Conservation (phyloP, 2,888 invertebrate species). For the Eristalinus sepulchralis region DNA sequence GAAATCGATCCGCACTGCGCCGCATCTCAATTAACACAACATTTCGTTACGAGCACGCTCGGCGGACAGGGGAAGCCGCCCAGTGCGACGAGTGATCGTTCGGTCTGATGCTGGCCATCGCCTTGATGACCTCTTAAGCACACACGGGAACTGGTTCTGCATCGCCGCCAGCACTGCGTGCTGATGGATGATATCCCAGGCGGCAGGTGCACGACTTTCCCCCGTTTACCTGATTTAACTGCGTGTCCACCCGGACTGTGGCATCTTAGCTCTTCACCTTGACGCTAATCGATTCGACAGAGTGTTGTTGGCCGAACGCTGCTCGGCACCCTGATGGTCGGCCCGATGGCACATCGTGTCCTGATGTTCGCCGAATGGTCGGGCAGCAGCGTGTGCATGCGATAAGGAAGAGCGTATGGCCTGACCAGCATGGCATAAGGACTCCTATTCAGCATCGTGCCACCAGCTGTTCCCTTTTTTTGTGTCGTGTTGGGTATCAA, state of each 20-base stretch:
- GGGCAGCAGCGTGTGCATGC: constrained; percentile 58
- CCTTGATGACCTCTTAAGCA: constrained; percentile 9
- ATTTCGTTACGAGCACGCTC: constrained; percentile 46
- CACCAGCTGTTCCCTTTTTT: constrained; percentile 59
- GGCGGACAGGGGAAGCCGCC: not conserved
- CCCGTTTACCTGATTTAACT: constrained; percentile 66
- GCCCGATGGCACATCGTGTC: not conserved
- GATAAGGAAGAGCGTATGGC: constrained; percentile 58
- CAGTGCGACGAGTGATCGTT: not conserved
- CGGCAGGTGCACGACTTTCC: constrained; percentile 71
- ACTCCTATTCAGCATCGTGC: constrained; percentile 52
- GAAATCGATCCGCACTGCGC: constrained; percentile 61
- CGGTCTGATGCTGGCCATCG: constrained; percentile 29
- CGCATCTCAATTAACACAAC: constrained; percentile 64
- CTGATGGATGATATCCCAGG: constrained; percentile 28
- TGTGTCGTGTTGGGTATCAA: not conserved
- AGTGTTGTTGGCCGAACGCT: constrained; percentile 47
- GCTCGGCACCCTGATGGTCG: not conserved
- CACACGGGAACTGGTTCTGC: constrained; percentile 50
- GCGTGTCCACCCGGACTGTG: constrained; percentile 44
- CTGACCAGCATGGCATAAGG: constrained; percentile 44
- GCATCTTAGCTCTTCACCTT: constrained; percentile 44
- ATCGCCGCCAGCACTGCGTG: constrained; percentile 25
- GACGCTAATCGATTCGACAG: constrained; percentile 64
- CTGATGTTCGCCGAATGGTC: constrained; percentile 10